Conservation (phyloP, 2,888 invertebrate species). For the Hanleya hanleyi region DNA sequence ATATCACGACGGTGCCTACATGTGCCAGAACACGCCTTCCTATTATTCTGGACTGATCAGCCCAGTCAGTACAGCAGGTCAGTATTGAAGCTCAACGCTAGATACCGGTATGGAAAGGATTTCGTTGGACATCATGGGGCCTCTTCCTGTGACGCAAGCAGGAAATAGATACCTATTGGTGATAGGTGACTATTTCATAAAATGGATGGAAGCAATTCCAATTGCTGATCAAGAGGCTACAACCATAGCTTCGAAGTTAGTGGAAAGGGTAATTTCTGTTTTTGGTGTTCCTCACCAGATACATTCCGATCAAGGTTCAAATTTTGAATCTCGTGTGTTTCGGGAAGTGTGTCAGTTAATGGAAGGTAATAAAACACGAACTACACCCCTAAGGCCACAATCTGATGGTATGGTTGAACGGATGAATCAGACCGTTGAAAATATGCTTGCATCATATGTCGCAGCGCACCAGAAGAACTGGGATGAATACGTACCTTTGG, state of each 20-base stretch:
- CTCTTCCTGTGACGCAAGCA: constrained; percentile 12
- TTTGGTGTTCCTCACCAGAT: constrained; percentile 33
- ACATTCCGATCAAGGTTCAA: constrained; percentile 36
- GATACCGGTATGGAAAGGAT: no score
- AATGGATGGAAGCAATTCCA: constrained; percentile 27
- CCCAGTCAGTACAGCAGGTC: no score
- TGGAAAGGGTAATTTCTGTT: constrained; percentile 26
- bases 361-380: constrained; percentile 35
- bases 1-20: no score
- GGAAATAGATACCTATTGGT: constrained; percentile 25
- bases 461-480: constrained; percentile 26
- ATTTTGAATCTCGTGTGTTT: constrained; percentile 35
- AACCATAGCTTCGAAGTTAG: constrained; percentile 35
- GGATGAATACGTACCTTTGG: constrained; percentile 21
- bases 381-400: constrained; percentile 28
- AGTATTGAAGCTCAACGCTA: no score
- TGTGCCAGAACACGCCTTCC: no score
- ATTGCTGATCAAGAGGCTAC: constrained; percentile 33
- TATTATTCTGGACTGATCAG: no score
- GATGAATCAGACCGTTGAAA: constrained; percentile 26
- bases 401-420: constrained; percentile 25
- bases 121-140: constrained; percentile 12
- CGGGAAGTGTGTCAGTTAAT: constrained; percentile 33
- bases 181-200: constrained; percentile 32
- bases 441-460: constrained; percentile 30